phyloP scores from a whole-genome alignment of 2,888 invertebrate species.

The Acleris sparsana region DNA sequence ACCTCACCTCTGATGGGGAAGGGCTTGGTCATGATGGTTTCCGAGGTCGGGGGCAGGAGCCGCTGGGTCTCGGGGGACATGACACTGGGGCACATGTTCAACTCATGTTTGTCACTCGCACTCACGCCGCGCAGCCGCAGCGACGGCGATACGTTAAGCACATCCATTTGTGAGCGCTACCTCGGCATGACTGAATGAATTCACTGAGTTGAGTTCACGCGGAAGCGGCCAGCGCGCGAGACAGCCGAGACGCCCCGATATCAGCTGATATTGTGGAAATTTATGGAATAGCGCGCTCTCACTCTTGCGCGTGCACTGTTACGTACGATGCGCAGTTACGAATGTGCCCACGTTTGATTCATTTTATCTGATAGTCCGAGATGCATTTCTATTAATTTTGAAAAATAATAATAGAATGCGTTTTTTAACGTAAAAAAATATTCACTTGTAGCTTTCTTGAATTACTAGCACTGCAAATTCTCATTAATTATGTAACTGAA shows the following conservation, averaged over 20 bases:
- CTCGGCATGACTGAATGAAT: conserved; percentile 71
- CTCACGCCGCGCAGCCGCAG: conserved; percentile 77
- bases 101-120: conserved; percentile 78
- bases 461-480: no score
- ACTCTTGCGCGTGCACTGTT: conserved; percentile 32
- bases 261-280: conserved; percentile 57
- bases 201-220: neutral
- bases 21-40: conserved; percentile 94
- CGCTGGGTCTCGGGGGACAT: conserved; percentile 88
- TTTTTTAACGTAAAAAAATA: no score
- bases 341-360: conserved; percentile 18
- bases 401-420: no score
- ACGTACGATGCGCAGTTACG: conserved; percentile 1
- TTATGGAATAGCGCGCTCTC: conserved; percentile 40
- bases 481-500: no score
- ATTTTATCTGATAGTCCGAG: no score
- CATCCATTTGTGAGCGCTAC: conserved; percentile 72
- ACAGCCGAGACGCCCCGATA: conserved; percentile 41
- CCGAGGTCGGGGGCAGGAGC: conserved; percentile 90
- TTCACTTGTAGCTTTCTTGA: no score
- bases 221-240: conserved; percentile 29
- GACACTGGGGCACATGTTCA: conserved; percentile 86
- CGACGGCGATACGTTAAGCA: conserved; percentile 71
- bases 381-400: no score
- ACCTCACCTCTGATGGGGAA: conserved; percentile 91